Conservation (phyloP, 2,113 vertebrate species). For the Salvator merianae region DNA sequence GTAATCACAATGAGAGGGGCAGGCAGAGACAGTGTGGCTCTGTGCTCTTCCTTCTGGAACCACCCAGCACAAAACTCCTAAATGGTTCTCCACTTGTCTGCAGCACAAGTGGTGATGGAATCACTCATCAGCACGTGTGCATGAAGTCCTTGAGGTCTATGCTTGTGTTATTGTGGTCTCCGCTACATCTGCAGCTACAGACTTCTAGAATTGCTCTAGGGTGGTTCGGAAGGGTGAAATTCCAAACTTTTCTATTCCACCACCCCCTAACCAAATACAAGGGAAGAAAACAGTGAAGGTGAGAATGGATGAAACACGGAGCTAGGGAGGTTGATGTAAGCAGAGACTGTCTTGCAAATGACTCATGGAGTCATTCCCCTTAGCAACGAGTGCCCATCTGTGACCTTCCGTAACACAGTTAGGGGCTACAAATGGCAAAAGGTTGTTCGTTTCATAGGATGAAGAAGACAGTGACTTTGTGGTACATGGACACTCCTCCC, state of each 20-base stretch:
- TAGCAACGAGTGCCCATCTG: background rate
- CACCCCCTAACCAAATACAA: no score
- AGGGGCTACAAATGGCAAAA: background rate
- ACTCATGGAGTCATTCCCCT: background rate
- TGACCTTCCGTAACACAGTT: background rate
- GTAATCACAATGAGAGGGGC: background rate
- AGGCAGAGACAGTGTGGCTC: rapidly evolving
- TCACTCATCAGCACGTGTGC: background rate
- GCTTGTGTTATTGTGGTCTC: background rate
- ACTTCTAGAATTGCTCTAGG: background rate
- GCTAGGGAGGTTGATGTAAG: background rate
- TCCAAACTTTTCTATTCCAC: background rate
- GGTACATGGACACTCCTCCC: background rate
- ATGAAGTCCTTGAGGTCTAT: background rate
- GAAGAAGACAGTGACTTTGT: background rate
- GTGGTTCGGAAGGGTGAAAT: background rate
- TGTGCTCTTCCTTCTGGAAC: background rate
- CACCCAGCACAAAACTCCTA: background rate
- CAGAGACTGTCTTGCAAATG: background rate
- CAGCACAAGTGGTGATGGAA: background rate
- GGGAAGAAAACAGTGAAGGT: background rate
- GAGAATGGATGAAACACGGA: background rate
- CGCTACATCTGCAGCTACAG: background rate
- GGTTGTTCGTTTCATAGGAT: background rate
- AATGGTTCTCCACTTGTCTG: background rate